phyloP scores from a whole-genome alignment of 2,797 vertebrate genomes.

The Ctenochaetus hawaiiensis region DNA sequence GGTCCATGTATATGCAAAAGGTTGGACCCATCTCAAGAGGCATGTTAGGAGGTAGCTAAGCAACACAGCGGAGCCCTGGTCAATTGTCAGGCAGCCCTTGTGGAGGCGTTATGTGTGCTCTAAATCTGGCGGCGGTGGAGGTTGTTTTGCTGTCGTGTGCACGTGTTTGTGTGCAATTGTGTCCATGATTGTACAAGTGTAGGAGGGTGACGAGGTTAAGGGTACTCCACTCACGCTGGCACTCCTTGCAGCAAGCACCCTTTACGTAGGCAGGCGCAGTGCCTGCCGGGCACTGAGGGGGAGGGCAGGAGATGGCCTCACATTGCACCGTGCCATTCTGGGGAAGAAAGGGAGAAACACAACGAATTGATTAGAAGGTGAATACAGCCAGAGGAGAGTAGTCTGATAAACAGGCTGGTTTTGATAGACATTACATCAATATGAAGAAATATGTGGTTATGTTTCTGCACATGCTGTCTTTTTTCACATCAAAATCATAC shows the following conservation, averaged over 20 bases:
- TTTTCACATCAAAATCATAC: not conserved
- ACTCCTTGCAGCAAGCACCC: conserved; percentile 96
- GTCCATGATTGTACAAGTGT: conserved; percentile 61
- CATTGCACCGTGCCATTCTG: conserved; percentile 96
- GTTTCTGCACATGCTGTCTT: not conserved
- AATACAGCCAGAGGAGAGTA: not conserved
- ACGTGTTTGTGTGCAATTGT: conserved; percentile 44
- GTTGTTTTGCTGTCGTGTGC: conserved; percentile 40
- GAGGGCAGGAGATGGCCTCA: conserved; percentile 90
- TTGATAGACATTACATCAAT: not conserved
- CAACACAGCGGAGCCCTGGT: conserved; percentile 82
- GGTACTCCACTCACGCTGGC: conserved; percentile 90
- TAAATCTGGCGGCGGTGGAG: conserved; percentile 53
- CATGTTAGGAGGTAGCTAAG: conserved; percentile 85
- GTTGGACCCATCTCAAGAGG: conserved; percentile 77
- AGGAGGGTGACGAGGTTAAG: conserved; percentile 70
- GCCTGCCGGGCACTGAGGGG: conserved; percentile 88
- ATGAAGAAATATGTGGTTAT: not conserved
- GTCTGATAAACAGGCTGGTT: not conserved
- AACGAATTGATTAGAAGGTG: conserved; percentile 32
- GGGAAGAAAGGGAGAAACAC: conserved; percentile 42
- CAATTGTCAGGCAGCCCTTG: conserved; percentile 80
- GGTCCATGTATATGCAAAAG: conserved; percentile 82
- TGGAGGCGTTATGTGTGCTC: conserved; percentile 72
- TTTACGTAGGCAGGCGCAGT: conserved; percentile 90